A percentile compares a stretch with the other conserved stretches of the same genome.
These are phyloP conservation scores for Drosophila subsilvestris DNA, from an alignment of 2,888 invertebrate genomes.

Conservation along the genomic window DNA sequence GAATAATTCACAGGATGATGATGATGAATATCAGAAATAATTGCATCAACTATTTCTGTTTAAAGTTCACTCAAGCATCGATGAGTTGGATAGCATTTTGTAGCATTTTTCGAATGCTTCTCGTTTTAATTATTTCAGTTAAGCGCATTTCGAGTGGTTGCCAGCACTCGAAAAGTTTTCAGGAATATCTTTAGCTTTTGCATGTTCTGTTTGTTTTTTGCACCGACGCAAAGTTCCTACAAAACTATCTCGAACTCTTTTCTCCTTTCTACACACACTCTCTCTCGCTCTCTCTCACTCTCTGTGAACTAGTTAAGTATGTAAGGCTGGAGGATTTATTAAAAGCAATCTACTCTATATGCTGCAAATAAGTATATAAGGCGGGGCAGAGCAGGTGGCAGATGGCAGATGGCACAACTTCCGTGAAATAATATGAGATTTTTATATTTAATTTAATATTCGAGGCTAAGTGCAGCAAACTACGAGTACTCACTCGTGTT, in stretches of 20 bases:
- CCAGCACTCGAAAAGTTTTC: slow-evolving; percentile 45
- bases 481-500: slow-evolving; percentile 22
- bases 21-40: neutral
- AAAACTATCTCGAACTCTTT: slow-evolving; percentile 36
- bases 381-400: neutral
- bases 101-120: slow-evolving; percentile 14
- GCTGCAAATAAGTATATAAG: neutral
- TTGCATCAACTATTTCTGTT: neutral
- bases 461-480: slow-evolving; percentile 57
- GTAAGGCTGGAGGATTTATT: slow-evolving; percentile 20
- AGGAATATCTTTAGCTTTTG: slow-evolving; percentile 26
- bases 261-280: neutral
- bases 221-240: slow-evolving; percentile 21
- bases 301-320: slow-evolving; percentile 22
- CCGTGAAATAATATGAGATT: slow-evolving; percentile 52
- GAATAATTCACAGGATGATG: neutral
- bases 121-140: slow-evolving; percentile 44
- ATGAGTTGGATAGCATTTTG: neutral
- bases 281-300: neutral
- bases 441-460: slow-evolving; percentile 67
- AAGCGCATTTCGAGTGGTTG: slow-evolving; percentile 38
- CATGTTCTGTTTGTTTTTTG: slow-evolving; percentile 35
- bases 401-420: slow-evolving; percentile 30
- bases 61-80: neutral
- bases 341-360: neutral